Evolutionary conservation across 2,888 invertebrate species (phyloP).

Genomic region (Neoaliturus tenellus): DNA sequence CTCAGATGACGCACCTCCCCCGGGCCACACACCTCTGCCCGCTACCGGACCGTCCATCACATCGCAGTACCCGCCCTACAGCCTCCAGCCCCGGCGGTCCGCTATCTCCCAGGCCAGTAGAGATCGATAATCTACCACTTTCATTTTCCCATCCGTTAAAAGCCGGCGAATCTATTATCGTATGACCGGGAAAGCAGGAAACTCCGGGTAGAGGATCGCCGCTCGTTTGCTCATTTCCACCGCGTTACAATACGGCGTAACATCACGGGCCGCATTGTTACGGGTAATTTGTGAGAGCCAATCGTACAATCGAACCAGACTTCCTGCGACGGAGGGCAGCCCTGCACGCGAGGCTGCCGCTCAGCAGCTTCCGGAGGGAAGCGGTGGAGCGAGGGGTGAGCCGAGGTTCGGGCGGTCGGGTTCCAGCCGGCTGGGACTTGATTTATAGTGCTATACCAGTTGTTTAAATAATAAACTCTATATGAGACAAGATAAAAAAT

Average conservation of each 20-base stretch:
- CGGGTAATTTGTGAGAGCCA: slow-evolving; percentile 18
- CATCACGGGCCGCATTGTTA: slow-evolving; percentile 13
- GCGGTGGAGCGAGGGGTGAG: too few species aligned
- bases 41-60: not conserved
- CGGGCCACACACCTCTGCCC: not conserved
- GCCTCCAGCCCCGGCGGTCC: too few species aligned
- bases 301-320: slow-evolving; percentile 8
- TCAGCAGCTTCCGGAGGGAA: too few species aligned
- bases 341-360: slow-evolving; percentile 13
- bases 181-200: not conserved
- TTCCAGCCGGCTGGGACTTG: too few species aligned
- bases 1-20: too few species aligned
- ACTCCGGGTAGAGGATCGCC: not conserved
- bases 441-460: too few species aligned
- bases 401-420: too few species aligned
- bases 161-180: too few species aligned
- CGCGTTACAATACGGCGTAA: not conserved
- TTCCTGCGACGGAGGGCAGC: slow-evolving; percentile 6
- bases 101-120: not conserved
- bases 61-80: not conserved
- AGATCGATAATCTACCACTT: not conserved
- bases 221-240: slow-evolving; percentile 8
- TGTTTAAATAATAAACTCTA: too few species aligned
- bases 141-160: slow-evolving; percentile 4
- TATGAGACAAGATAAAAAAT: too few species aligned